Evolutionary conservation across 2,888 invertebrate genomes (phyloP), one percentile per base, ranked within the genome.

Genomic region (Chrysopilus asiliformis): DNA sequence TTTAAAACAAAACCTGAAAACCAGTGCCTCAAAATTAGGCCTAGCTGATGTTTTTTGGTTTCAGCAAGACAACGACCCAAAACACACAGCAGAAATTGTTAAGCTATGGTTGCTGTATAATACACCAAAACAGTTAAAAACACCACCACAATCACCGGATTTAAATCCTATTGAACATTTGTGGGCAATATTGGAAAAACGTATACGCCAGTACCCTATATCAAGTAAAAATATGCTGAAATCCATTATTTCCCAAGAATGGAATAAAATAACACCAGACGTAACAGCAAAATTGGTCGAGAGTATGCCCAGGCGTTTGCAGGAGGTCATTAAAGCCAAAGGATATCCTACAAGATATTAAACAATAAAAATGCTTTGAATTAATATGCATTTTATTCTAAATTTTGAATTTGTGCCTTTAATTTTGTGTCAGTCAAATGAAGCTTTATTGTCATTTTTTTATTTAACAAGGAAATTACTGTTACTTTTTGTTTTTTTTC

Each of bases 91-190:
- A n/a, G n/a, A n/a, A n/a, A n/a, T n/a, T n/a, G n/a, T n/a, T n/a
- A n/a, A n/a, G n/a, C n/a, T n/a, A n/a, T n/a, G n/a, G n/a, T n/a
- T n/a, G n/a, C n/a, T n/a, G n/a, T n/a, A n/a, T n/a, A n/a, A n/a
- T n/a, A n/a, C n/a, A n/a, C n/a, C n/a, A n/a, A n/a, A n/a, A n/a
- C n/a, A n/a, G n/a, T n/a, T n/a, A n/a, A n/a, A n/a, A n/a, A n/a
- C n/a, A n/a, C n/a, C n/a, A n/a, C n/a, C n/a, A n/a, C 40, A 43
- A 34, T 41, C 39, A 8, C 42, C 40, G 8, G 42, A 45, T 24
- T 29, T 41, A 7, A 43, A 45, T 22, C 45, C 40, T 13, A 45
- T 45, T 14, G 45, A 45, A 28, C 37, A 40, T 32, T 20, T 42
- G 14, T 43, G 42, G 43, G 43, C 36, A 22, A 32, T 35, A 22